These are phyloP conservation scores for Corythaixoides concolor DNA, from an alignment of 2,113 vertebrate genomes.

Conservation along the genomic window DNA sequence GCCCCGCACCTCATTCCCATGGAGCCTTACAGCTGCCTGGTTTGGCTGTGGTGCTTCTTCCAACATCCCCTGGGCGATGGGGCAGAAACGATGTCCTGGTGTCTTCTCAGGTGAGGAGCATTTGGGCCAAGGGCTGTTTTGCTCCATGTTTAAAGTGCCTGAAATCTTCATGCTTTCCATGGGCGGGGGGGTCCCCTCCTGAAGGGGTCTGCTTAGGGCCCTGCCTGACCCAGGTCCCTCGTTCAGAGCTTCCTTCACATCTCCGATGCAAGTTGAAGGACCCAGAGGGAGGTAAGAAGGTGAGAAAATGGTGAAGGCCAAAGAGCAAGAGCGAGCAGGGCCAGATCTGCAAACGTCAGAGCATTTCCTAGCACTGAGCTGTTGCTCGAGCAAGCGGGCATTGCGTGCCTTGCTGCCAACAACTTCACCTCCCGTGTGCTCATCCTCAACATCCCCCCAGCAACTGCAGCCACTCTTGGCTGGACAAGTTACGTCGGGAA, in stretches of 20 bases:
- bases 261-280: not conserved
- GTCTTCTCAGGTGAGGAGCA: not conserved
- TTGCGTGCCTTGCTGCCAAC: fast-evolving
- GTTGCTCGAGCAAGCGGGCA: fast-evolving
- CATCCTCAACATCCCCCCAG: not conserved
- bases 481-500: fast-evolving
- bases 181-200: not conserved
- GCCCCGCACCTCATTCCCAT: fast-evolving
- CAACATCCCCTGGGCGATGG: not conserved
- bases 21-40: not conserved
- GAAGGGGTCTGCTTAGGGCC: not conserved
- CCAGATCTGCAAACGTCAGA: not conserved
- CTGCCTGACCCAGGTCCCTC: not conserved
- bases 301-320: not conserved
- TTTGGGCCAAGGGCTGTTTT: not conserved
- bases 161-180: not conserved
- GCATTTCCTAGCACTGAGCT: not conserved
- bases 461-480: not conserved
- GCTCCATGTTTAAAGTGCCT: not conserved
- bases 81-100: not conserved
- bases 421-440: not conserved
- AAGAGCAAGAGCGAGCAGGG: not conserved
- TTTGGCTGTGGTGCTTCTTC: not conserved
- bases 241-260: not conserved
- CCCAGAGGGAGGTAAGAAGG: not conserved